Base-by-base conservation (phyloP, 2,113 vertebrate genomes). In the Lonchura striata region DNA sequence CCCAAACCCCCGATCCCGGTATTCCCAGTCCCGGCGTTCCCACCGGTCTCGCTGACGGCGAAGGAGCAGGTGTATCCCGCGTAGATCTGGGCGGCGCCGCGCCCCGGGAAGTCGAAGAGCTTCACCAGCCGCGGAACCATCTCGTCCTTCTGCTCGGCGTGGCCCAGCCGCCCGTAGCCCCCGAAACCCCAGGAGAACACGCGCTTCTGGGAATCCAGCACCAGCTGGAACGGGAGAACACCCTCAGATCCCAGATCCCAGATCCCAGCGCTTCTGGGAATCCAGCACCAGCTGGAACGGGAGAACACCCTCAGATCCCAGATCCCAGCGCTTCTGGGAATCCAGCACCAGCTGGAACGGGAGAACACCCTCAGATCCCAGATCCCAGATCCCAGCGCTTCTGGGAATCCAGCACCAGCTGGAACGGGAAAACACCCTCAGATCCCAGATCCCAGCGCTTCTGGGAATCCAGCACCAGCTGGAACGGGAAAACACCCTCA, bases 151-250 rank as follows among this genome's bases (percentile, higher is more conserved):
- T 75, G 71, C 71, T 75, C 71, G 5, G 71, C 71, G 33, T 75
- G 71, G 19, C 71, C 71, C 71, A 75, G 71, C 42, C 71, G 71
- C 25, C 71, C 71, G 42, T 75, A 99, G 11, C 99, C 99, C 0
- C 99, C 99, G 0, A 99, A 99, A 0, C 99, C 99, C 99, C 99
- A 99, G 86, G 98, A 99, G 97, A 99, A 99, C 17, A 99, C 99
- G 0, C 99, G 98, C 94, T 99, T 99, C 98, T 99, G 99, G 1
- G 99, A 99, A 96, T 99, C 99, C 94, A 99, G 94, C 33, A 99
- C 98, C 82, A 99, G 98, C 46, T 68, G 64, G 42, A 15, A n/a
- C 2, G 2, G 6, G 20, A 35, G 13, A 11, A 13, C 8, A 9
- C 24, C 35, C 59, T 39, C 15, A 39, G 4, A 13, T n/a, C n/a